Evolutionary conservation across 2,113 vertebrate species (phyloP).

Genomic region (Nesospiza acunhae): DNA sequence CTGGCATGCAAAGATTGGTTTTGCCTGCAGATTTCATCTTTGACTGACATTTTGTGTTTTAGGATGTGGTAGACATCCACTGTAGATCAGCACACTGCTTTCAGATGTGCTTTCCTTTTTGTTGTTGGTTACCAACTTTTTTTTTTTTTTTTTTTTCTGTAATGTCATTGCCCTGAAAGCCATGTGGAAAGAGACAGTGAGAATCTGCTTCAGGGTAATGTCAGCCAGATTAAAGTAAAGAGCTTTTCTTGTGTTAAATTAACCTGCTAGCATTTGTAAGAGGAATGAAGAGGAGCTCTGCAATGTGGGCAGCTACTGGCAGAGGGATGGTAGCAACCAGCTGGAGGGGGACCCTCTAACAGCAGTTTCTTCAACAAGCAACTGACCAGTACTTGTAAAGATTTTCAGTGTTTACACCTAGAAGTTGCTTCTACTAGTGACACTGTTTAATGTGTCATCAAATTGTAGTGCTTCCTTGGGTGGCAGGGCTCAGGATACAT

Average conservation of each 20-base stretch:
- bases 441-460: background rate
- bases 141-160: background rate
- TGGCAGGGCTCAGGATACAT: background rate
- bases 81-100: background rate
- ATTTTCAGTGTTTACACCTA: background rate
- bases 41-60: slow-evolving; percentile 10
- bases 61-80: slow-evolving; percentile 29
- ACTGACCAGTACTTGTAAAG: background rate
- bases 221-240: slow-evolving; percentile 30
- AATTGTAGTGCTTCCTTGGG: background rate
- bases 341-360: background rate
- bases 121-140: background rate
- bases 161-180: background rate
- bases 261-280: background rate
- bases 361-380: background rate
- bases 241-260: slow-evolving; percentile 34
- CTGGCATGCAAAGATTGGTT: slow-evolving; percentile 3
- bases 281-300: background rate
- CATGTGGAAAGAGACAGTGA: background rate
- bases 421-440: background rate
- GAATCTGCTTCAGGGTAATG: background rate
- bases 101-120: slow-evolving; percentile 43
- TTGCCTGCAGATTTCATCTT: slow-evolving; percentile 37
- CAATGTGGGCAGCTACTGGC: background rate
- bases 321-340: background rate